Evolutionary conservation across 2,797 vertebrate species (phyloP).

Genomic region (Tympanoctomys barrerae): DNA sequence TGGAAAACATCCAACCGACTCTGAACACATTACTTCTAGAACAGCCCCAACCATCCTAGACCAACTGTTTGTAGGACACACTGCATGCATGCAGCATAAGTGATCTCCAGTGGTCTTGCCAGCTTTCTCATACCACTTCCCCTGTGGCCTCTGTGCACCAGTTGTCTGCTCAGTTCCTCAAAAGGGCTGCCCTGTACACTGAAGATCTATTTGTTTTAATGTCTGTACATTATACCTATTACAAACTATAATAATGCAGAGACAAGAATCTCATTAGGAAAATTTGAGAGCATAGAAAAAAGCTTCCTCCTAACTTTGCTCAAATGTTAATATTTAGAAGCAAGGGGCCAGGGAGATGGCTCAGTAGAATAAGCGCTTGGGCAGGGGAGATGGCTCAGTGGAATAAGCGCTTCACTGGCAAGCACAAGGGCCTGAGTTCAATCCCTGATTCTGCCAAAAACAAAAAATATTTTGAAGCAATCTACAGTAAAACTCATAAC

Average conservation of each 20-base stretch:
- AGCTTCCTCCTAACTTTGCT: constrained; percentile 14
- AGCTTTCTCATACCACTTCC: background rate
- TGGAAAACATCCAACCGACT: background rate
- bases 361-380: too few species aligned
- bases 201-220: too few species aligned
- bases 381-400: too few species aligned
- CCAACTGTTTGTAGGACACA: background rate
- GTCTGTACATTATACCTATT: background rate
- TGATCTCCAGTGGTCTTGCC: background rate
- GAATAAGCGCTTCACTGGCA: too few species aligned
- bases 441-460: too few species aligned
- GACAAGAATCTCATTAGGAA: background rate
- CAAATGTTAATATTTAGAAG: background rate
- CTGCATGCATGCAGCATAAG: background rate
- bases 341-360: too few species aligned
- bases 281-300: background rate
- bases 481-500: background rate
- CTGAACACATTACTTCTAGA: background rate
- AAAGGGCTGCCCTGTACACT: background rate
- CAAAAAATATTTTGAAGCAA: background rate
- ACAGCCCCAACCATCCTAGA: background rate
- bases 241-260: background rate
- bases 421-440: too few species aligned
- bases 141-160: background rate
- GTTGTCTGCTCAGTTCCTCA: background rate